Evolutionary conservation across 1,140 invertebrate genomes (phyloP).

Genomic region (Rhyzopertha dominica): DNA sequence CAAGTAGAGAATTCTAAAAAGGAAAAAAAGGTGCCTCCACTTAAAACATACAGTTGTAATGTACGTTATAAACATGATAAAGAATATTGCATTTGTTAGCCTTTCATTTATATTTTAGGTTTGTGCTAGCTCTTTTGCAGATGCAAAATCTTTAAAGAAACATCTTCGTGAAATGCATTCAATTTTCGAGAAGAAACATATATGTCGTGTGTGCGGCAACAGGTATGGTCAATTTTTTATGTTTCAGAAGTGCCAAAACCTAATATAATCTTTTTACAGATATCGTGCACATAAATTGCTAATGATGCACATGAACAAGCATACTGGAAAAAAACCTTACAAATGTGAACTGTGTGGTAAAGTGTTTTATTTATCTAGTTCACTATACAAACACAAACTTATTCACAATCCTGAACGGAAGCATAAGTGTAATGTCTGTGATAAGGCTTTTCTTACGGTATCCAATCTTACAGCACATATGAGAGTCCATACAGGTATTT

Average conservation of each 20-base stretch:
- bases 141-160: slow-evolving; percentile 32
- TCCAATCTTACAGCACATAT: slow-evolving; percentile 62
- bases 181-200: slow-evolving; percentile 51
- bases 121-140: slow-evolving; percentile 31
- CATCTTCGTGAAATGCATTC: slow-evolving; percentile 39
- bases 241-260: slow-evolving; percentile 5
- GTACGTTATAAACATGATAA: no score
- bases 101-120: no score
- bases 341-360: slow-evolving; percentile 66
- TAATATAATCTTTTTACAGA: slow-evolving; percentile 21
- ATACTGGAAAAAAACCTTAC: slow-evolving; percentile 65
- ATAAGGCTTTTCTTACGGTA: slow-evolving; percentile 63
- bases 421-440: slow-evolving; percentile 69
- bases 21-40: no score
- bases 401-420: slow-evolving; percentile 68
- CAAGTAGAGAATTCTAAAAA: no score
- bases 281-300: slow-evolving; percentile 35
- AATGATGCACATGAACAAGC: slow-evolving; percentile 31
- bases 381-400: slow-evolving; percentile 56
- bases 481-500: slow-evolving; percentile 51
- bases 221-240: slow-evolving; percentile 22
- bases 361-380: slow-evolving; percentile 63
- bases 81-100: no score
- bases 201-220: slow-evolving; percentile 50
- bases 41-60: no score